A percentile compares a stretch with the other conserved stretches of the same genome.
Evolutionary conservation across 2,797 vertebrate genomes (phyloP).

Genomic region (Gymnoscopelus braueri): DNA sequence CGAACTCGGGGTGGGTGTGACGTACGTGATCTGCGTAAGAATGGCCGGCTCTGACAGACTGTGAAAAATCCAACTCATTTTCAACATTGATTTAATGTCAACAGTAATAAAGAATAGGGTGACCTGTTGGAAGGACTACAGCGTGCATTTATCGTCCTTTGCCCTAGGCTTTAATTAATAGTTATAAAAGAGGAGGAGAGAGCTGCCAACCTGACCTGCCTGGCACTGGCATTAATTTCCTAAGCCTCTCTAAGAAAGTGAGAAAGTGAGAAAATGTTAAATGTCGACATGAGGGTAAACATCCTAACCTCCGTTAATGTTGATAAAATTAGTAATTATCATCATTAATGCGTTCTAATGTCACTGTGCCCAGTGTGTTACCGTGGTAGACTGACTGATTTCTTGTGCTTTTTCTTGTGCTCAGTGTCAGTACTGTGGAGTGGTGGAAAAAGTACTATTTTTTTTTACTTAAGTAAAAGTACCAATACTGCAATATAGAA

Average conservation of each 20-base stretch:
- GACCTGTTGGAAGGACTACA: slow-evolving; percentile 40
- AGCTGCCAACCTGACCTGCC: slow-evolving; percentile 51
- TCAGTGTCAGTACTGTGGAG: too few species aligned
- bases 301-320: slow-evolving; percentile 15
- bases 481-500: too few species aligned
- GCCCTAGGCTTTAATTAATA: slow-evolving; percentile 70
- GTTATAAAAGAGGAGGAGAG: slow-evolving; percentile 53
- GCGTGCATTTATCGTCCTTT: slow-evolving; percentile 41
- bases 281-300: slow-evolving; percentile 57
- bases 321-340: slow-evolving; percentile 22
- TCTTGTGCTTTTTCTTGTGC: background rate
- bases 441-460: too few species aligned
- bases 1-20: too few species aligned
- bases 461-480: too few species aligned
- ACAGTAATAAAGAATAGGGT: slow-evolving; percentile 55
- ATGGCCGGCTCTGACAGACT: background rate
- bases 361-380: slow-evolving; percentile 9
- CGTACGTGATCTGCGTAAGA: background rate
- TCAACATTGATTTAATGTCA: slow-evolving; percentile 42
- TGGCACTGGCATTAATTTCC: slow-evolving; percentile 62
- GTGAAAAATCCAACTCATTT: slow-evolving; percentile 44
- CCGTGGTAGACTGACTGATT: slow-evolving; percentile 7
- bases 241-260: slow-evolving; percentile 63
- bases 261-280: slow-evolving; percentile 62
- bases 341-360: slow-evolving; percentile 6